These are phyloP conservation scores for Cheumatopsyche charites DNA, from an alignment of 1,140 invertebrate species.

Conservation along the genomic window DNA sequence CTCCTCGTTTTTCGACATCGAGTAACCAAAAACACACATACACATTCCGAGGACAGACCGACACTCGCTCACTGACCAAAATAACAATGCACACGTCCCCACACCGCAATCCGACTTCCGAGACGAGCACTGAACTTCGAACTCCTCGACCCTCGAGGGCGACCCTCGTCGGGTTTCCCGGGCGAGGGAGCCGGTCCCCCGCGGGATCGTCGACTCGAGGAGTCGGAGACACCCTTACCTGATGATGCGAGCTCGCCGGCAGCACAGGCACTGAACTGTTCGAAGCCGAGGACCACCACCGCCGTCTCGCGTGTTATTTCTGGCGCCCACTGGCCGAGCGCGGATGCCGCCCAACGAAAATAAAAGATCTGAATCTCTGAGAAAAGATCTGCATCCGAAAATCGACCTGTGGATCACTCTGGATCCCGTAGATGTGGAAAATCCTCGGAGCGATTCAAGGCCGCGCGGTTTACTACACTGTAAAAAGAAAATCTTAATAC, in stretches of 20 bases:
- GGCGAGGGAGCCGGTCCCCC: no score
- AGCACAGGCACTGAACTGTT: slow-evolving; percentile 45
- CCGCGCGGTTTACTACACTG: background rate
- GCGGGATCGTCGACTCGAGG: no score
- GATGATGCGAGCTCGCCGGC: slow-evolving; percentile 46
- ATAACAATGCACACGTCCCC: slow-evolving; percentile 18
- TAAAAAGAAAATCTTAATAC: no score
- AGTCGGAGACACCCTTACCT: slow-evolving; percentile 38
- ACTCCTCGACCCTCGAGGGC: background rate
- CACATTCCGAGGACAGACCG: background rate
- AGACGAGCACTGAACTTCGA: background rate
- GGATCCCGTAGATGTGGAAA: background rate
- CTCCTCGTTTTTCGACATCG: no score
- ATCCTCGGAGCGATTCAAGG: slow-evolving; percentile 10
- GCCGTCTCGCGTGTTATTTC: slow-evolving; percentile 34
- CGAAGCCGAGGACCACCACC: slow-evolving; percentile 20
- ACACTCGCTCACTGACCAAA: slow-evolving; percentile 8
- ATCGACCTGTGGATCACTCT: slow-evolving; percentile 17
- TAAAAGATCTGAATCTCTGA: slow-evolving; percentile 20
- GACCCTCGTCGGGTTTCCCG: background rate
- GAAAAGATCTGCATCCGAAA: slow-evolving; percentile 14
- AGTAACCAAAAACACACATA: background rate
- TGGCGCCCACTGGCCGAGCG: slow-evolving; percentile 34
- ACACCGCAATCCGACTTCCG: background rate
- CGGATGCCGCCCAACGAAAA: slow-evolving; percentile 25